Evolutionary conservation across 2,797 vertebrate genomes (phyloP).

Genomic region (Esox masquinongy): DNA sequence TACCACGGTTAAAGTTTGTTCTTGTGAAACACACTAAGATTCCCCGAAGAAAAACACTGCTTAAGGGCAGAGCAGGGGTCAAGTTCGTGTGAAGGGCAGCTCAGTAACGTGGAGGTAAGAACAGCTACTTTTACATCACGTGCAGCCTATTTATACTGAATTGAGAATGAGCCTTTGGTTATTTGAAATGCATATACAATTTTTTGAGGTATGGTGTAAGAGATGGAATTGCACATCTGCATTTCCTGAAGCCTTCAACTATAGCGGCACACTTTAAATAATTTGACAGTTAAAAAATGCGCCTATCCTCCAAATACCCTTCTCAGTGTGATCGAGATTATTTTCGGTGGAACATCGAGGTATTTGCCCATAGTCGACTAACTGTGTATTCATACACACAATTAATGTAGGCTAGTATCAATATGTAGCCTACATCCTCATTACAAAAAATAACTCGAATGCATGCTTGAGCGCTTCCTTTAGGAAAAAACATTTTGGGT

Average conservation of each 20-base stretch:
- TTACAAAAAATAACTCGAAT: too few relatives aligned
- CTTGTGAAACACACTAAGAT: slow-evolving; percentile 37
- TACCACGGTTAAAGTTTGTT: slow-evolving; percentile 54
- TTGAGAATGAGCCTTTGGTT: neutral
- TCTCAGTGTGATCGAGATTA: slow-evolving; percentile 8
- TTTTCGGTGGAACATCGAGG: neutral
- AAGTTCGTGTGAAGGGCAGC: slow-evolving; percentile 35
- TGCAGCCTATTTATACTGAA: slow-evolving; percentile 4
- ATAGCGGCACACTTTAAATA: neutral
- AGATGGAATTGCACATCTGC: neutral
- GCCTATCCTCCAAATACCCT: neutral
- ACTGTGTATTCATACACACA: neutral
- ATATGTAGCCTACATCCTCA: neutral
- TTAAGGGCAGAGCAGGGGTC: slow-evolving; percentile 47
- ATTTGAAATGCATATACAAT: neutral
- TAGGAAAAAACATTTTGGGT: too few relatives aligned
- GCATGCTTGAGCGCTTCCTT: too few relatives aligned
- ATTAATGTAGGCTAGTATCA: neutral
- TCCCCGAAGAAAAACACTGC: slow-evolving; percentile 38
- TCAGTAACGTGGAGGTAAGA: slow-evolving; percentile 65
- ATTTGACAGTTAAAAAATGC: neutral
- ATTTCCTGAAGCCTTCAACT: neutral
- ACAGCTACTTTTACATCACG: slow-evolving; percentile 40
- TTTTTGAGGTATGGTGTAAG: neutral
- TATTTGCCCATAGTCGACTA: neutral